These are phyloP conservation scores for Dryobotodes eremita DNA, from an alignment of 2,888 invertebrate genomes.

Conservation along the genomic window DNA sequence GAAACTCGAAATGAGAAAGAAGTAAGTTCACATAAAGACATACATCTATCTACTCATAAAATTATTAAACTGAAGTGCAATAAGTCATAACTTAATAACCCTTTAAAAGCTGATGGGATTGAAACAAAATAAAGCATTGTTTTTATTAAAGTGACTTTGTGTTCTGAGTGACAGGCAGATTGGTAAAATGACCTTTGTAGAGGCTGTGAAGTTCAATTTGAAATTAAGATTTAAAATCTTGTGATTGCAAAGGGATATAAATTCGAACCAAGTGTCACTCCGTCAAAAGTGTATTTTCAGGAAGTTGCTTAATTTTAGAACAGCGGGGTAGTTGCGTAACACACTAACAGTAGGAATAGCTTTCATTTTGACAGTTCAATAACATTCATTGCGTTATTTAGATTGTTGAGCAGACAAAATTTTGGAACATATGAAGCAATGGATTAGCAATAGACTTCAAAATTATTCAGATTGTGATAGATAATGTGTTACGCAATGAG, in stretches of 20 bases:
- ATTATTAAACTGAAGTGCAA: slow-evolving; percentile 40
- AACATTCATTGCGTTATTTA: too few relatives aligned
- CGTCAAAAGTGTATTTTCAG: neutral
- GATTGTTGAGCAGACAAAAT: too few relatives aligned
- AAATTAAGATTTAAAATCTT: slow-evolving; percentile 52
- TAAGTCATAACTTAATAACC: slow-evolving; percentile 59
- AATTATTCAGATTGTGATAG: too few relatives aligned
- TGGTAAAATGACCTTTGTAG: slow-evolving; percentile 64
- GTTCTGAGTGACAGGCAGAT: slow-evolving; percentile 66
- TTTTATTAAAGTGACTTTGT: slow-evolving; percentile 56
- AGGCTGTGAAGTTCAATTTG: slow-evolving; percentile 59
- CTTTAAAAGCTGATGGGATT: slow-evolving; percentile 53
- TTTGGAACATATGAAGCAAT: too few relatives aligned
- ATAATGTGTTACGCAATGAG: too few relatives aligned
- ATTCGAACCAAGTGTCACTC: neutral
- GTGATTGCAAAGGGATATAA: slow-evolving; percentile 34
- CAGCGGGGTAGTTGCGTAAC: too few relatives aligned
- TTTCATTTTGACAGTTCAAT: too few relatives aligned
- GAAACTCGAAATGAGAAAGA: neutral
- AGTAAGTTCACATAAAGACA: too few relatives aligned
- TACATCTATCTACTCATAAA: neutral
- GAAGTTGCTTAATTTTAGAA: neutral
- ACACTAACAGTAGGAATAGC: too few relatives aligned
- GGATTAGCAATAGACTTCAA: too few relatives aligned
- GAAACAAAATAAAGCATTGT: slow-evolving; percentile 62